Base-by-base conservation (phyloP, 2,888 invertebrate genomes). In the Cremastinae sp. region DNA sequence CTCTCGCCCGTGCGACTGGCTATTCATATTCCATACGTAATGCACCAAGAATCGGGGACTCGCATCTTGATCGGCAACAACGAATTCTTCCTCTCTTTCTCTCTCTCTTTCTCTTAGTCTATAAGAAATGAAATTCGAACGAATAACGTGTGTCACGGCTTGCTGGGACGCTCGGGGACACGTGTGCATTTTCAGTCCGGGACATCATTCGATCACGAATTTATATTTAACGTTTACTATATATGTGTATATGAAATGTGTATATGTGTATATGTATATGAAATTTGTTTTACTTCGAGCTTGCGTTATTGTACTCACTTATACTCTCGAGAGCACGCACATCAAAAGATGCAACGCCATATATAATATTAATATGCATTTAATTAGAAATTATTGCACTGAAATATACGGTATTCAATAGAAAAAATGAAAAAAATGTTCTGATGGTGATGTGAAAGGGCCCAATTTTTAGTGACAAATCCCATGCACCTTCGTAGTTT, bases 11-110 rank as follows among this genome's bases (percentile, higher is more conserved):
- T 38, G 49, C 71, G 28, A 66, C 61, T 58, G 69, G 69, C 69
- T 77, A 74, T 73, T 74, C 76, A 77, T 77, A 77, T 76, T 73
- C 73, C 73, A 69, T 77, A 77, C 76, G 73, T 77, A 74, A 74
- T 73, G 76, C 74, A 64, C 45, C n/a, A 51, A 58, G 41, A 47
- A 41, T 43, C 58, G 56, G 43, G 49, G 54, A 61, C 74, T 47
- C 56, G 49, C 73, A 77, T 77, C 76, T 77, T 74, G 76, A 77
- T 77, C 65, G 69, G 61, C 14, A 45, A 70, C 64, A 58, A 64
- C 58, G 18, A 59, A 2, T 22, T 58, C 41, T 62, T 34, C 34
- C 34, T 34, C 0, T 36, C 49, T 12, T 22, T 9, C 16, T 38
- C 62, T 8, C 28, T 43, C 41, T 43, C 45, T 56, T 36, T 36